phyloP scores from a whole-genome alignment of 2,888 invertebrate species.

The Epiblema foenella region DNA sequence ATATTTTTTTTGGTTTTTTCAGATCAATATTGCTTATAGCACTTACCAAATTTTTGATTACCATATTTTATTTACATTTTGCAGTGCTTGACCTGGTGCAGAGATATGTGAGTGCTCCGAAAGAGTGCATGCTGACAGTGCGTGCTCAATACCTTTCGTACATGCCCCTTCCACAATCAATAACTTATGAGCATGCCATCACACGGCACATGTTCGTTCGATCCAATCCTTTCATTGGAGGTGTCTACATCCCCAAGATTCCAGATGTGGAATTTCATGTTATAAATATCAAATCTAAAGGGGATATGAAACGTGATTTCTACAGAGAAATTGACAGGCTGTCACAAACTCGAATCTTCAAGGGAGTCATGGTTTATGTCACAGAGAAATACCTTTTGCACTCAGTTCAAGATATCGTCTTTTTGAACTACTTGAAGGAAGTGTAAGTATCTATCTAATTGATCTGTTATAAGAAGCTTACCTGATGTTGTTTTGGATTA shows the following conservation, averaged over 20 bases:
- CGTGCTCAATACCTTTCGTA: conserved; percentile 65
- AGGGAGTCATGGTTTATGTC: conserved; percentile 73
- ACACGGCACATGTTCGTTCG: conserved; percentile 53
- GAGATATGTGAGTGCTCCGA: conserved; percentile 64
- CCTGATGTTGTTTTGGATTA: neutral
- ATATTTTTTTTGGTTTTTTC: too few relatives aligned
- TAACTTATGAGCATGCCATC: conserved; percentile 61
- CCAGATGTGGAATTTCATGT: conserved; percentile 71
- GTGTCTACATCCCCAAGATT: conserved; percentile 72
- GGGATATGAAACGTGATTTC: conserved; percentile 59
- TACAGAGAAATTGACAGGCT: conserved; percentile 61
- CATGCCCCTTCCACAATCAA: conserved; percentile 64
- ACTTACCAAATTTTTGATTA: neutral
- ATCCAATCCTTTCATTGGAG: conserved; percentile 63
- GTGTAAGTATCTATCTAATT: conserved; percentile 67
- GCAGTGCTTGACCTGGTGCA: conserved; percentile 73
- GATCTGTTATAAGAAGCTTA: neutral
- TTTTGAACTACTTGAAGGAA: conserved; percentile 69
- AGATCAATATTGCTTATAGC: too few relatives aligned
- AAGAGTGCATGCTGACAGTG: conserved; percentile 68
- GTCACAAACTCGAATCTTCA: conserved; percentile 63
- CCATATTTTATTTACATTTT: conserved; percentile 35
- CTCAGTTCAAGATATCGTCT: conserved; percentile 69
- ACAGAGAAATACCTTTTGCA: conserved; percentile 75
- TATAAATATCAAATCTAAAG: conserved; percentile 62